Base-by-base conservation (phyloP, 2,797 vertebrate species). In the Thaleichthys pacificus region DNA sequence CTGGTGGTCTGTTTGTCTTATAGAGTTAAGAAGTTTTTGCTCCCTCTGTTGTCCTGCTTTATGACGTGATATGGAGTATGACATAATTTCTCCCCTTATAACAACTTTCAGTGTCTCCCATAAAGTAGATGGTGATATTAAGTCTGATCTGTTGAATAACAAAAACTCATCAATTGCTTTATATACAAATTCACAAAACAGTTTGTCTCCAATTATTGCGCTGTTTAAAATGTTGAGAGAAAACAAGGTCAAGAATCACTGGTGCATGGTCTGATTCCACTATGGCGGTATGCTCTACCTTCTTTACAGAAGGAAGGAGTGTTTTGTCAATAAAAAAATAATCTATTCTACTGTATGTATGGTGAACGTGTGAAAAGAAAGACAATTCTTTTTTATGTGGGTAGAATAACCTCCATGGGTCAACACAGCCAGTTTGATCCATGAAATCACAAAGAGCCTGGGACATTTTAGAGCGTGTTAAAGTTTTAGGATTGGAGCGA, bases 321-420 rank as follows among this genome's bases (percentile, higher is more conserved):
- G 28, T n/a, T 5, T 72, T 77, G 22, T 73, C 54, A 4, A 70
- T 47, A 4, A 66, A 66, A 24, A 77, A 61, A 24, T 56, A 56
- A 28, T 77, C 66, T 30, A 77, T 77, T 49, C 54, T 38, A 26
- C 54, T 58, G 24, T 32, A 69, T 19, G 58, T 42, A 2, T 56
- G 49, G 21, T 30, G 28, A 30, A 30, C 28, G 28, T 30, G 28
- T 30, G 28, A 30, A 30, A 30, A 30, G 4, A 30, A 72, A 21
- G 58, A 72, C 1, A 42, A 72, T 17, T 69, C 15, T 22, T 61
- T 72, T 2, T 35, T 56, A 21, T 2, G 1, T 0, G 61, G 70
- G 12, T 38, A 28, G 12, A 69, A 30, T 63, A 72, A 72, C 17
- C 70, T 62, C 67, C 22, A 74, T 1, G 42, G 58, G 12, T 72